Percentiles rank a stretch among this genome's conserved stretches.
phyloP scores from a whole-genome alignment of 2,113 vertebrate species.

The Butastur rufipennis region DNA sequence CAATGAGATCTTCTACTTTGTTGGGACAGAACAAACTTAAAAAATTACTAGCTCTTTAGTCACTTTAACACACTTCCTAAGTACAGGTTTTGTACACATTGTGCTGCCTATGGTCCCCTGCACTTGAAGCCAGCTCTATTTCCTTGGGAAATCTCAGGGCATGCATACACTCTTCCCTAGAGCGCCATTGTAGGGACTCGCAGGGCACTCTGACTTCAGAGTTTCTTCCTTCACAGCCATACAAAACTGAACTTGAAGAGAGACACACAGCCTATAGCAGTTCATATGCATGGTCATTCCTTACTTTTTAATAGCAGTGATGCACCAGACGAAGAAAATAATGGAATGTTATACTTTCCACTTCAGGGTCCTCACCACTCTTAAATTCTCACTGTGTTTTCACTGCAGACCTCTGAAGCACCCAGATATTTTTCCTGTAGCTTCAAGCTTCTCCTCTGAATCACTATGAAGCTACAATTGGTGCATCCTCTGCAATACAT shows the following conservation, averaged over 20 bases:
- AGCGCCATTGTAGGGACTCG: accelerated
- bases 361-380: neutral
- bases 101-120: neutral
- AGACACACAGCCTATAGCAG: neutral
- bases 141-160: neutral
- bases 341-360: neutral
- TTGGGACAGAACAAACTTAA: neutral
- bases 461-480: neutral
- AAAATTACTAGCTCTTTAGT: neutral
- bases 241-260: neutral
- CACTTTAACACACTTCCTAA: neutral
- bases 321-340: neutral
- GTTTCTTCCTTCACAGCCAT: neutral
- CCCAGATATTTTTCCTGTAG: neutral
- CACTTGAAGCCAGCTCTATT: neutral
- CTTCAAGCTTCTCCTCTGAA: neutral
- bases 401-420: neutral
- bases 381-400: neutral
- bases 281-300: neutral
- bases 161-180: neutral
- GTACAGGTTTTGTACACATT: neutral
- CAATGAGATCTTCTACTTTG: neutral
- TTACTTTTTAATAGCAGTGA: neutral
- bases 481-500: neutral
- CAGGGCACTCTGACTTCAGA: neutral